A percentile compares a stretch with the other conserved stretches of the same genome.
Conservation (phyloP, 2,888 invertebrate species). For the Caprella mutica region DNA sequence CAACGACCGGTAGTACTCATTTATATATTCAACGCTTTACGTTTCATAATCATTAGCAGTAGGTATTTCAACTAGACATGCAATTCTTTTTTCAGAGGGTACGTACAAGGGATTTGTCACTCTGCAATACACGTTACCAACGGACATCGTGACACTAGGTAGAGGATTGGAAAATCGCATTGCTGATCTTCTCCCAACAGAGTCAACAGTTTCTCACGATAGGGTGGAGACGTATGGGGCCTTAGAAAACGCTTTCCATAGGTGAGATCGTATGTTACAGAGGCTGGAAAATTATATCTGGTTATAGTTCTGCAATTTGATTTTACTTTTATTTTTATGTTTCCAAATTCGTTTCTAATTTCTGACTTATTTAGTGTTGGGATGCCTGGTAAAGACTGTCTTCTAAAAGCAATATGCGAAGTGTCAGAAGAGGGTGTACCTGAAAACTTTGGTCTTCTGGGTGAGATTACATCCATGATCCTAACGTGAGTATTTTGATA, state of each 20-base stretch:
- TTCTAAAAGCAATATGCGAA: not conserved
- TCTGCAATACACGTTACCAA: not conserved
- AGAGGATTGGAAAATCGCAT: too few relatives aligned
- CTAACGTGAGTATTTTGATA: not conserved
- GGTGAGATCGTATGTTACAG: not conserved
- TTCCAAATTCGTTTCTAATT: not conserved
- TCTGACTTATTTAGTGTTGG: not conserved
- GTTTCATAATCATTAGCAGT: too few relatives aligned
- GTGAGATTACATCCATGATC: conserved; percentile 1
- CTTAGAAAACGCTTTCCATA: not conserved
- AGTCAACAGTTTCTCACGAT: not conserved
- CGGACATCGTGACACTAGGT: conserved; percentile 5
- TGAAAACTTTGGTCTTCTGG: not conserved
- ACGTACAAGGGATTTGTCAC: conserved; percentile 2
- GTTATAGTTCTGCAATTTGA: not conserved
- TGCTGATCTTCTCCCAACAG: too few relatives aligned
- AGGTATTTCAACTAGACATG: too few relatives aligned
- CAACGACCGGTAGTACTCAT: too few relatives aligned
- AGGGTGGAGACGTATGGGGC: not conserved
- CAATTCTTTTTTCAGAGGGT: not conserved
- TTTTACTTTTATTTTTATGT: not conserved
- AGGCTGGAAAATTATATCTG: not conserved
- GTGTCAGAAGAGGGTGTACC: not conserved
- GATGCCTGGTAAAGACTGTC: not conserved
- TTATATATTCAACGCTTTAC: too few relatives aligned